These are phyloP conservation scores for Hirundo rustica DNA, from an alignment of 2,797 vertebrate species.

Conservation along the genomic window DNA sequence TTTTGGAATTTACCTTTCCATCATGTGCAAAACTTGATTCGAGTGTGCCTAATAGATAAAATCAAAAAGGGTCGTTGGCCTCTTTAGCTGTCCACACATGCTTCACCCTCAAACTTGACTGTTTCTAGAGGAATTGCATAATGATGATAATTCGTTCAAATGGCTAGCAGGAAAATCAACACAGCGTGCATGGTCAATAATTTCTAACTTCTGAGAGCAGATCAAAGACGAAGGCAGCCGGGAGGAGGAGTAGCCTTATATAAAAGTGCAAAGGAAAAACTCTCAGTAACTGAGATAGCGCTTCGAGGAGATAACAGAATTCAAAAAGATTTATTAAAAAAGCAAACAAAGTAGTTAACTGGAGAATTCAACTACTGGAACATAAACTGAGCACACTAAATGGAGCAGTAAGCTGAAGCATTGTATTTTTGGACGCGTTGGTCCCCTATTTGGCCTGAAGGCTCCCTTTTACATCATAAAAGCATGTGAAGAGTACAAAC, in stretches of 20 bases:
- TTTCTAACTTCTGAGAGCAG: constrained; percentile 45
- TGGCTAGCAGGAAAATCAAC: constrained; percentile 43
- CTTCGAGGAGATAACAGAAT: constrained; percentile 39
- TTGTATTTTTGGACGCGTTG: background rate
- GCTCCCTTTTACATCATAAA: background rate
- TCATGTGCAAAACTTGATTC: background rate
- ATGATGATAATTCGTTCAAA: constrained; percentile 31
- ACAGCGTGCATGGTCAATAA: background rate
- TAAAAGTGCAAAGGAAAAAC: constrained; percentile 34
- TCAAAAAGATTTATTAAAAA: constrained; percentile 55
- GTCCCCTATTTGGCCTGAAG: background rate
- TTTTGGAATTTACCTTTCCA: constrained; percentile 21
- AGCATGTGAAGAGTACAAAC: background rate
- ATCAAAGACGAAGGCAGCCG: constrained; percentile 55
- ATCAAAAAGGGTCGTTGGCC: background rate
- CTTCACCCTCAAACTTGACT: background rate
- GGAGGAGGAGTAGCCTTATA: constrained; percentile 41
- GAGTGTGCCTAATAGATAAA: background rate
- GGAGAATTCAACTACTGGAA: background rate
- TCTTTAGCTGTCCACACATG: background rate
- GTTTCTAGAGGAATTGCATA: constrained; percentile 3
- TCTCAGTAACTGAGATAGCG: background rate
- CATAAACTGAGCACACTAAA: background rate
- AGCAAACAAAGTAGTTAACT: constrained; percentile 28
- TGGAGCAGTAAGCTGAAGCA: background rate